These are phyloP conservation scores for Notothenia rossii DNA, from an alignment of 2,113 vertebrate species.

Conservation along the genomic window DNA sequence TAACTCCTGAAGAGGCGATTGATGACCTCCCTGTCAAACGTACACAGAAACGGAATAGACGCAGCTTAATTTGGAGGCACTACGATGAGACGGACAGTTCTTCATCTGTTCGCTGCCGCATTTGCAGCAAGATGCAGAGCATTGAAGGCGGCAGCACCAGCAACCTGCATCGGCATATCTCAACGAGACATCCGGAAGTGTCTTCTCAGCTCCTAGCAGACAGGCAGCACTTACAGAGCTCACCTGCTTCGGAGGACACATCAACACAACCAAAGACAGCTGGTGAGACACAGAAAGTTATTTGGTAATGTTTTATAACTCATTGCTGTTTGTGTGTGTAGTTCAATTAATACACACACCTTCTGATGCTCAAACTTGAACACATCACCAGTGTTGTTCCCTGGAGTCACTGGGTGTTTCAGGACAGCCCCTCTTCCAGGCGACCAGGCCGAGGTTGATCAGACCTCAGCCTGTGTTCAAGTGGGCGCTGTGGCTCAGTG, in stretches of 20 bases:
- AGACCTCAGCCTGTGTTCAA: too few relatives aligned
- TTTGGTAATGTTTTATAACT: conserved; percentile 42
- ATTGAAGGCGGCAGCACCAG: conserved; percentile 69
- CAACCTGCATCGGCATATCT: conserved; percentile 78
- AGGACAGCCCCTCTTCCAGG: too few relatives aligned
- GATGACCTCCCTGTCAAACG: background rate
- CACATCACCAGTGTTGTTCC: too few relatives aligned
- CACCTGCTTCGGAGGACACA: background rate
- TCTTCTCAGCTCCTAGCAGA: conserved; percentile 43
- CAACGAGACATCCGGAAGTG: conserved; percentile 74
- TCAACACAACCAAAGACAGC: background rate
- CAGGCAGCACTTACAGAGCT: conserved; percentile 9
- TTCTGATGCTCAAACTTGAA: too few relatives aligned
- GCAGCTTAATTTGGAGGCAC: conserved; percentile 78
- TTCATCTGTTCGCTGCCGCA: conserved; percentile 64
- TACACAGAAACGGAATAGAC: conserved; percentile 22
- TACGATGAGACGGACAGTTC: conserved; percentile 67
- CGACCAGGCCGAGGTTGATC: too few relatives aligned
- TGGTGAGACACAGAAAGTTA: background rate
- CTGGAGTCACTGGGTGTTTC: too few relatives aligned
- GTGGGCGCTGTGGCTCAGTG: too few relatives aligned
- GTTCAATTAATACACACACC: too few relatives aligned
- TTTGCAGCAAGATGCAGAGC: conserved; percentile 76
- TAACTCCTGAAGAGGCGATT: background rate
- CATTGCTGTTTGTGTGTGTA: background rate